A percentile compares a stretch with the other conserved stretches of the same genome.
Evolutionary conservation across 1,140 invertebrate species (phyloP).

Genomic region (Nasonia giraulti): DNA sequence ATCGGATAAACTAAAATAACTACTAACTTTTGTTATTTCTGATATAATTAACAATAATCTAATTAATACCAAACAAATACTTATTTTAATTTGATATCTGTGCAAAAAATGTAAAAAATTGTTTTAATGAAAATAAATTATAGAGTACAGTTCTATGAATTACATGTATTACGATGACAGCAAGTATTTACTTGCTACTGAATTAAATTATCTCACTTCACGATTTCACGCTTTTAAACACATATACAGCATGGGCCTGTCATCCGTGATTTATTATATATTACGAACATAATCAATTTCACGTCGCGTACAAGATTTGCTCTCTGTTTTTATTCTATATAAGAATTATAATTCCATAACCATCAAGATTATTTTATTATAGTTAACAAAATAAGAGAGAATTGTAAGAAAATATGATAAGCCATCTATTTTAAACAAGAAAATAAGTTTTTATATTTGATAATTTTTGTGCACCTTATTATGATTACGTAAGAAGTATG

Average conservation of each 20-base stretch:
- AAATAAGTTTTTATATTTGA: no score
- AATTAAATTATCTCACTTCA: constrained; percentile 31
- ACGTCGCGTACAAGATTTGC: not conserved
- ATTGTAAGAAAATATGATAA: no score
- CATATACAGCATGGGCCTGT: not conserved
- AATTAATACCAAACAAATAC: no score
- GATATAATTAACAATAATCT: no score
- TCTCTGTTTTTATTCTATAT: not conserved
- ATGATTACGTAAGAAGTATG: no score
- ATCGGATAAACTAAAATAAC: not conserved
- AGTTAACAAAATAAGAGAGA: no score
- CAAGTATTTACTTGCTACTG: not conserved
- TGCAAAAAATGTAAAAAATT: not conserved
- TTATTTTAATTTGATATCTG: no score
- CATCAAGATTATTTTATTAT: no score
- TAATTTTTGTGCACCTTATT: no score
- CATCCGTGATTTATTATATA: not conserved
- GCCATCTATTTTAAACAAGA: no score
- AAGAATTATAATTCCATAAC: no score
- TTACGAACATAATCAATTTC: not conserved
- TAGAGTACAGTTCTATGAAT: not conserved
- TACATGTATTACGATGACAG: not conserved
- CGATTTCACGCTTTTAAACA: not conserved
- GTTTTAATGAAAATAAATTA: not conserved
- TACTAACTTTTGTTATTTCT: no score